Base-by-base conservation (phyloP, 2,797 vertebrate genomes). In the Denticeps clupeoides region DNA sequence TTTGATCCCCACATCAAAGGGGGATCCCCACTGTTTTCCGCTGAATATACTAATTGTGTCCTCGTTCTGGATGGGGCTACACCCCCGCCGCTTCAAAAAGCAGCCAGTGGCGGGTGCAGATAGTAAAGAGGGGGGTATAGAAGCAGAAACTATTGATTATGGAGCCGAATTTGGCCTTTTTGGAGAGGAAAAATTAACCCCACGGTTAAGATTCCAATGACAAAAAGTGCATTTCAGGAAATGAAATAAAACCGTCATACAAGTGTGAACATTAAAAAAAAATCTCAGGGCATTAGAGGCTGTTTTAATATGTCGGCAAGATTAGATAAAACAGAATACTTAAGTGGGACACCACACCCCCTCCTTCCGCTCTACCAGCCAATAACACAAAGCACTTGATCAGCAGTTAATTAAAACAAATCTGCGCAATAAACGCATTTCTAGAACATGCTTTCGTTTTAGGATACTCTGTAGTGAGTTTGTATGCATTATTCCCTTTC, bases 1-100 rank as follows among this genome's bases (percentile, higher is more conserved):
- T 90, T 92, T 91, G 88, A 90, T 91, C 87, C 86, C 74, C 72
- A 90, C 88, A 88, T 92, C 89, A 93, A 92, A 93, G 87, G 77
- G 85, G 86, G 84, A 89, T 86, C 89, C 89, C 88, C 82, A 86
- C 88, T 87, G 89, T 89, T 89, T 89, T 84, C 77, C 73, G 79
- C 85, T 93, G 86, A 89, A 89, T 85, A 83, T 88, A 86, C 86
- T 91, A 89, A 91, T 90, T 92, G 89, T 90, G 87, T 87, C 87
- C 86, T 88, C 72, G 55, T 87, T 90, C 64, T 83, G 85, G 79
- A 84, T 82, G 75, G 80, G 82, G 75, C 78, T 80, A 77, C 79
- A 81, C 71, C 82, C 82, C 80, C 81, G 73, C 80, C 58, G 77
- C 77, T 82, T 85, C 78, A 83, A 81, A 87, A 83, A 77, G 73